These are phyloP conservation scores for Pangasianodon gigas DNA, from an alignment of 2,113 vertebrate species.

Conservation along the genomic window DNA sequence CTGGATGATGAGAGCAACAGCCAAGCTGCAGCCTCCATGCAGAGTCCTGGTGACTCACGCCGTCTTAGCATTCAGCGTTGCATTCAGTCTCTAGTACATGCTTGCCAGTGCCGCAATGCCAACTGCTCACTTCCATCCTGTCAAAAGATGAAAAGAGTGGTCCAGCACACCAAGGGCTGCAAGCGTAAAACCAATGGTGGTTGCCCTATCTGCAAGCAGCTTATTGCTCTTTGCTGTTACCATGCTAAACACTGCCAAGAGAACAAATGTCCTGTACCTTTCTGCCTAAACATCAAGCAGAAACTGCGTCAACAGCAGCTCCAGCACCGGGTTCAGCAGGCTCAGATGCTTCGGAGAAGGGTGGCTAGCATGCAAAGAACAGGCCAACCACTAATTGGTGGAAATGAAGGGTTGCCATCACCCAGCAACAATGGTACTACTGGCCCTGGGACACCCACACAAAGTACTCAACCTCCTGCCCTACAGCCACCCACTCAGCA, in stretches of 20 bases:
- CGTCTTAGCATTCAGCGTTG: slow-evolving; percentile 98
- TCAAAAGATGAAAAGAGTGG: slow-evolving; percentile 98
- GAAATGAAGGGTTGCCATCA: slow-evolving; percentile 68
- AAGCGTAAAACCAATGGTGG: slow-evolving; percentile 97
- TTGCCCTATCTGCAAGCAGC: slow-evolving; percentile 97
- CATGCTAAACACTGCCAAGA: slow-evolving; percentile 99
- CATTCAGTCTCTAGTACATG: slow-evolving; percentile 96
- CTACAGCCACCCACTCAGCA: slow-evolving; percentile 84
- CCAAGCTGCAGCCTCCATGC: slow-evolving; percentile 84
- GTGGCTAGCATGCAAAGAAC: slow-evolving; percentile 97
- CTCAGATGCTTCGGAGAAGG: slow-evolving; percentile 92
- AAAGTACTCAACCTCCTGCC: slow-evolving; percentile 85
- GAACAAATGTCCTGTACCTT: slow-evolving; percentile 97
- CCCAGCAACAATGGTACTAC: slow-evolving; percentile 72
- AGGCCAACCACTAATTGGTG: slow-evolving; percentile 74
- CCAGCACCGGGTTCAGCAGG: slow-evolving; percentile 94
- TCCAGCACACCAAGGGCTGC: slow-evolving; percentile 96
- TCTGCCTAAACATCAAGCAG: slow-evolving; percentile 98
- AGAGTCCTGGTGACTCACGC: slow-evolving; percentile 93
- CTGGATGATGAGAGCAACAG: slow-evolving; percentile 94
- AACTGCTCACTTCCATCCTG: slow-evolving; percentile 97
- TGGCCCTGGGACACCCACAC: slow-evolving; percentile 86
- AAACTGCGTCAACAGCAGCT: slow-evolving; percentile 97
- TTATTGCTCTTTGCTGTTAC: slow-evolving; percentile 96
- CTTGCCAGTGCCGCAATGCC: slow-evolving; percentile 96